Evolutionary conservation across 2,888 invertebrate species (phyloP).

Genomic region (Drosophila ustulata): DNA sequence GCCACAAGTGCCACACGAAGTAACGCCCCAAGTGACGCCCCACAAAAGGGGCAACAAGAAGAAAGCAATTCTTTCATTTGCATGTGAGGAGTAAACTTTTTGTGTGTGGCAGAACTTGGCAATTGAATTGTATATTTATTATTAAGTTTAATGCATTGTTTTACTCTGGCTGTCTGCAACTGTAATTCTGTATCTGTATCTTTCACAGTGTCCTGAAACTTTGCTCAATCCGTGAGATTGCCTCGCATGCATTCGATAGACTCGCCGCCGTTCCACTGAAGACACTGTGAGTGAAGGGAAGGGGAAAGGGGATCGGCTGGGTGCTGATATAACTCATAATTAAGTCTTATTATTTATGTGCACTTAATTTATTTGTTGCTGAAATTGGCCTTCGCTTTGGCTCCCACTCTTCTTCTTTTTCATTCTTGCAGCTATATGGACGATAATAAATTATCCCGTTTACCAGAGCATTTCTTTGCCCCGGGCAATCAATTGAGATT

Average conservation of each 20-base stretch:
- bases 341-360: constrained; percentile 73
- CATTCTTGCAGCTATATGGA: constrained; percentile 84
- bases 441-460: constrained; percentile 84
- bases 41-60: neutral
- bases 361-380: constrained; percentile 60
- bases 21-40: constrained; percentile 16
- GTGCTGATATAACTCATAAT: constrained; percentile 66
- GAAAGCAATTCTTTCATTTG: constrained; percentile 20
- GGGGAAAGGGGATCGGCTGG: neutral
- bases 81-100: constrained; percentile 23
- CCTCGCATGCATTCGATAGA: constrained; percentile 82
- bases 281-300: constrained; percentile 75
- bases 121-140: constrained; percentile 64
- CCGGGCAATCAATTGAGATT: constrained; percentile 82
- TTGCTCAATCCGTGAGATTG: constrained; percentile 84
- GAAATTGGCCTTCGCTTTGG: constrained; percentile 30
- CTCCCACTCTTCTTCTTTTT: neutral
- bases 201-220: constrained; percentile 84
- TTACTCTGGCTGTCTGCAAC: constrained; percentile 4
- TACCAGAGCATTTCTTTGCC: constrained; percentile 84
- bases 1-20: neutral
- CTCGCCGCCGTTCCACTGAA: constrained; percentile 81
- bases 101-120: constrained; percentile 46
- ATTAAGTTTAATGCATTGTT: constrained; percentile 47
- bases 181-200: constrained; percentile 7